These are phyloP conservation scores for Pelvicachromis taeniatus DNA, from an alignment of 2,113 vertebrate genomes.

Conservation along the genomic window DNA sequence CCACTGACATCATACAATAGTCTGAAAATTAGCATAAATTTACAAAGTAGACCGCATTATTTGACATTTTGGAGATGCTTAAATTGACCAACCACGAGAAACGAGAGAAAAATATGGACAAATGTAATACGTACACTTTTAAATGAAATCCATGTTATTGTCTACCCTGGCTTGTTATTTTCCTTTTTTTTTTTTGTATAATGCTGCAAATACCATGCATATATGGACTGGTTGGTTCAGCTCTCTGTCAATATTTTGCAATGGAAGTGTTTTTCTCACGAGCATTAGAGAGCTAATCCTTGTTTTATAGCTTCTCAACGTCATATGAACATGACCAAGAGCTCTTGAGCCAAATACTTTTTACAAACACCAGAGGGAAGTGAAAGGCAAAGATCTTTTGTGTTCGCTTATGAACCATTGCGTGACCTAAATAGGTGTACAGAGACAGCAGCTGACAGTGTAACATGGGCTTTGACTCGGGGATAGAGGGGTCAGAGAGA, in stretches of 20 bases:
- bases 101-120: not conserved
- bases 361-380: not conserved
- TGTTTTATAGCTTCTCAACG: slow-evolving; percentile 5
- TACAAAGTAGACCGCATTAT: not conserved
- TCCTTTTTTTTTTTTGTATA: not conserved
- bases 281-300: slow-evolving; percentile 19
- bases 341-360: not conserved
- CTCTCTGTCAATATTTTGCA: not conserved
- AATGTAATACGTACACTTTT: not conserved
- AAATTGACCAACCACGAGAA: not conserved
- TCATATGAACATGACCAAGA: slow-evolving; percentile 26
- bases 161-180: not conserved
- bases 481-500: not conserved
- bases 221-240: not conserved
- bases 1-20: not conserved
- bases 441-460: not conserved
- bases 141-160: not conserved
- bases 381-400: not conserved
- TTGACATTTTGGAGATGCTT: not conserved
- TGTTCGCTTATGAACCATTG: not conserved
- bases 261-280: slow-evolving; percentile 19
- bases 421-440: not conserved
- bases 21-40: not conserved
- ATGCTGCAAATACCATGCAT: not conserved
- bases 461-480: not conserved